These are phyloP conservation scores for Leptopilina syphax DNA, from an alignment of 2,888 invertebrate genomes.

Conservation along the genomic window DNA sequence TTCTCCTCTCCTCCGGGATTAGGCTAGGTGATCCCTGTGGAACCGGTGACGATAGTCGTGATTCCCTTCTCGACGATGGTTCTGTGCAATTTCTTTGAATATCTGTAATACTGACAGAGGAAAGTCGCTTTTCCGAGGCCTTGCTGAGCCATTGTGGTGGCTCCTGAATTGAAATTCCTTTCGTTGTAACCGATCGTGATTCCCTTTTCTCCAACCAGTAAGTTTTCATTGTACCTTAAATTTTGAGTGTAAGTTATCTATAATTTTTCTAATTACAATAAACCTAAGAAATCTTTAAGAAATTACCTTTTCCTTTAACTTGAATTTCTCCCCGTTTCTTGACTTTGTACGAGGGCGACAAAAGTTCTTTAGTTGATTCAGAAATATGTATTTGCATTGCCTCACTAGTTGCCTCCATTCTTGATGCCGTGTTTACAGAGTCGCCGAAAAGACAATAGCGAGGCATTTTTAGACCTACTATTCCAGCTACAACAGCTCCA, in stretches of 20 bases:
- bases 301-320: conserved; percentile 92
- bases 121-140: conserved; percentile 74
- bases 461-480: conserved; percentile 96
- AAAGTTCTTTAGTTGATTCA: conserved; percentile 88
- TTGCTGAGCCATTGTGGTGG: conserved; percentile 71
- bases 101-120: conserved; percentile 49
- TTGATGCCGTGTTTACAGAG: conserved; percentile 92
- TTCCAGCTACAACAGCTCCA: conserved; percentile 95
- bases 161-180: conserved; percentile 69
- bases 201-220: conserved; percentile 90
- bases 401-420: conserved; percentile 95
- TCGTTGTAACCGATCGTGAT: conserved; percentile 79
- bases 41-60: conserved; percentile 61
- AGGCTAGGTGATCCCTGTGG: conserved; percentile 65
- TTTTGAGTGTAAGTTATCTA: neutral
- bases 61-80: conserved; percentile 55
- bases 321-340: conserved; percentile 90
- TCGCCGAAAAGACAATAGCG: conserved; percentile 90
- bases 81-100: conserved; percentile 52
- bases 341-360: conserved; percentile 86
- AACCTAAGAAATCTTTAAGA: conserved; percentile 40
- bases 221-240: conserved; percentile 88
- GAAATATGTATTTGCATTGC: conserved; percentile 98
- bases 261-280: too few species aligned
- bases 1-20: conserved; percentile 82